These are phyloP conservation scores for Sebastolobus altivelis DNA, from an alignment of 2,797 vertebrate species.

Conservation along the genomic window DNA sequence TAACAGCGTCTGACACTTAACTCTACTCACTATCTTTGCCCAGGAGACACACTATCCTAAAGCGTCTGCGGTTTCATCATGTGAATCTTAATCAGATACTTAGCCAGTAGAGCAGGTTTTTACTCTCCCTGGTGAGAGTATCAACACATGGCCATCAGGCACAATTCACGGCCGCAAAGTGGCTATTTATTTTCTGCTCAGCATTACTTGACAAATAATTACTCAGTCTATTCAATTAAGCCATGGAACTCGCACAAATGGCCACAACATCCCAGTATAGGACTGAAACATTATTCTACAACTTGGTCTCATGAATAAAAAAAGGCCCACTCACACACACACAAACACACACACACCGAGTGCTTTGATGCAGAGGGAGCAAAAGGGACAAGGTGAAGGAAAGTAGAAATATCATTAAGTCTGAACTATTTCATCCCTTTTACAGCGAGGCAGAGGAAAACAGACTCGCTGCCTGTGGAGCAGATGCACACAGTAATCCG, in stretches of 20 bases:
- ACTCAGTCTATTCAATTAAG: slow-evolving; percentile 84
- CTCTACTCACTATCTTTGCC: slow-evolving; percentile 79
- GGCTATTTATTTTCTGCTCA: slow-evolving; percentile 84
- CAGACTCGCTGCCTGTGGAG: slow-evolving; percentile 69
- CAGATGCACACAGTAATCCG: slow-evolving; percentile 76
- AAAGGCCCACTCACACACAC: not conserved
- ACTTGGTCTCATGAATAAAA: slow-evolving; percentile 69
- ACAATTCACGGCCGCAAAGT: slow-evolving; percentile 80
- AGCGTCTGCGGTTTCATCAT: slow-evolving; percentile 78
- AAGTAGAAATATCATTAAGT: slow-evolving; percentile 75
- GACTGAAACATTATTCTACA: slow-evolving; percentile 63
- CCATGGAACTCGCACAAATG: slow-evolving; percentile 69
- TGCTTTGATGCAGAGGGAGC: slow-evolving; percentile 64
- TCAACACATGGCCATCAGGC: slow-evolving; percentile 85
- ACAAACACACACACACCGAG: not conserved
- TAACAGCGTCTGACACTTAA: slow-evolving; percentile 81
- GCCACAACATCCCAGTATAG: slow-evolving; percentile 59
- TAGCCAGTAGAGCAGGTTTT: slow-evolving; percentile 80
- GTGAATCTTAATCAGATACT: slow-evolving; percentile 85
- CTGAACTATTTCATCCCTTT: slow-evolving; percentile 72
- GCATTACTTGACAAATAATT: slow-evolving; percentile 84
- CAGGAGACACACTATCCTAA: slow-evolving; percentile 81
- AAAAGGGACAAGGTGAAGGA: slow-evolving; percentile 66
- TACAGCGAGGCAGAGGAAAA: slow-evolving; percentile 57
- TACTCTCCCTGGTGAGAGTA: slow-evolving; percentile 81